A percentile compares a stretch with the other conserved stretches of the same genome.
phyloP scores from a whole-genome alignment of 1,140 invertebrate species.

The Drepana arcuata region DNA sequence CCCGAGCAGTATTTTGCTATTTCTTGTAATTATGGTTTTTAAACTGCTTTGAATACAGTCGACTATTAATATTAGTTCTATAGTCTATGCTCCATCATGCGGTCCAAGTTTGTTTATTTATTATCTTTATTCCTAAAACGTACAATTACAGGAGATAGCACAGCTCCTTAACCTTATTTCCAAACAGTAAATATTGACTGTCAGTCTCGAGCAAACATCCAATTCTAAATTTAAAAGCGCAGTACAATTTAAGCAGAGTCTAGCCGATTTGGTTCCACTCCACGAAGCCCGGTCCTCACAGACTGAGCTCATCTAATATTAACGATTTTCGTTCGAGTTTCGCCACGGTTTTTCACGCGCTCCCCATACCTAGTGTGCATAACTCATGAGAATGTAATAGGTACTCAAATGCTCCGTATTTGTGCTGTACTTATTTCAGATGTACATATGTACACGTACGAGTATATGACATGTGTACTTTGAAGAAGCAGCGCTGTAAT shows the following conservation, averaged over 20 bases:
- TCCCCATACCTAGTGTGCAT: slow-evolving; percentile 51
- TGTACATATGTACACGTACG: no score
- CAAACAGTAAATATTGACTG: slow-evolving; percentile 45
- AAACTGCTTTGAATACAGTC: no score
- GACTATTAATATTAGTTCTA: no score
- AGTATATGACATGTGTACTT: no score
- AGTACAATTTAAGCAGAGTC: slow-evolving; percentile 52
- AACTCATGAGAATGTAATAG: slow-evolving; percentile 62
- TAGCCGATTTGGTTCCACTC: slow-evolving; percentile 43
- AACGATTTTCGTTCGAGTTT: slow-evolving; percentile 30
- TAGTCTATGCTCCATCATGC: no score
- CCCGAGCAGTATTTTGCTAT: no score
- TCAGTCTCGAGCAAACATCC: slow-evolving; percentile 49
- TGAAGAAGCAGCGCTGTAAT: no score
- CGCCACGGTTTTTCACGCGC: slow-evolving; percentile 54
- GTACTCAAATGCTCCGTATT: slow-evolving; percentile 44
- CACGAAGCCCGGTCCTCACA: slow-evolving; percentile 23
- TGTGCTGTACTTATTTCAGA: no score
- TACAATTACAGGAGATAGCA: no score
- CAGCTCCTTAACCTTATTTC: slow-evolving; percentile 4
- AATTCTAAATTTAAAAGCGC: slow-evolving; percentile 53
- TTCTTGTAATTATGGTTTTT: no score
- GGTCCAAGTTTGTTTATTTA: no score
- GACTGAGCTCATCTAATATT: slow-evolving; percentile 61
- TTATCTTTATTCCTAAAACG: no score